Evolutionary conservation across 1,140 invertebrate genomes (phyloP), one percentile per base, ranked within the genome.

Genomic region (Macrobrachium rosenbergii): DNA sequence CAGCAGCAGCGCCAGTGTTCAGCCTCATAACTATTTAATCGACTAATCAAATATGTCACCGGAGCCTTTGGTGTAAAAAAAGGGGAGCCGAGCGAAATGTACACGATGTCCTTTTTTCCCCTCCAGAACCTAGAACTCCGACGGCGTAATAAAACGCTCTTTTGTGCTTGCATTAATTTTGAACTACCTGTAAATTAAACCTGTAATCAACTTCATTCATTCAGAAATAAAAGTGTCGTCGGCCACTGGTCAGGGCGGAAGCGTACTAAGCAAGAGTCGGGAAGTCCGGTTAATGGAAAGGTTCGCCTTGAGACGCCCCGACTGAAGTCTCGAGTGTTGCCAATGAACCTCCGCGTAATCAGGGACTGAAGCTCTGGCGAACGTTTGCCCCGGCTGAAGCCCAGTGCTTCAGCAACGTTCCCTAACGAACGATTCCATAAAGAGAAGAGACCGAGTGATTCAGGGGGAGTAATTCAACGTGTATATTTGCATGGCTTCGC

Each of bases 401-500:
- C 45, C n/a, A 28, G 75, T 19, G 75, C n/a, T n/a, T 14, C n/a
- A n/a, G 21, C 59, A 58, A 21, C 10, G 52, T 77, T 58, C 37
- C 72, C 63, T 28, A 45, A 62, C n/a, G 59, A 62, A n/a, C 28
- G 21, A 73, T 12, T 59, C 17, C 45, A 80, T 86, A 62, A 73
- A 16, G 76, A 16, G 59, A 75, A 52, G 52, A 58, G 45, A 43
- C 10, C 43, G 67, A 69, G 67, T 81, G 77, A 78, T 80, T 69
- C 83, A 67, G 84, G 60, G 84, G 72, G 64, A 84, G 82, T 77
- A 84, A 84, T 84, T 84, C 82, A 78, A 28, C 82, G 84, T 81
- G 78, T 87, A 86, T 86, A 87, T 87, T 87, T 87, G 84, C 84
- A 87, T 87, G 84, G 84, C 84, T 73, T 76, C 84, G 77, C 84